These are phyloP conservation scores for Dascillus cervinus DNA, from an alignment of 2,888 invertebrate species.

Conservation along the genomic window DNA sequence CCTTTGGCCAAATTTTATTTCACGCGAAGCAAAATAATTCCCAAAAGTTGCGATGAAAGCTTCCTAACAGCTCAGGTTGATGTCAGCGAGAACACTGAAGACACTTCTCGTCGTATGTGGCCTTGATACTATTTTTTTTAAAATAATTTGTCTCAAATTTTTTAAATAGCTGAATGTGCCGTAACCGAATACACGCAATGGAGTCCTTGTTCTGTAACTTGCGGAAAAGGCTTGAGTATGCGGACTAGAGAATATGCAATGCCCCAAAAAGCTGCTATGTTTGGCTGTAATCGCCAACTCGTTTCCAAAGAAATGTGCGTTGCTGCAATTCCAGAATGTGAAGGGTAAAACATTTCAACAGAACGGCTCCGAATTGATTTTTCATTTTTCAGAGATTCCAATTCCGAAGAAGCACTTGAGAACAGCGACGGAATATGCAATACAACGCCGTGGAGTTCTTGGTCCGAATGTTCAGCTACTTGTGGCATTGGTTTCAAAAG, in stretches of 20 bases:
- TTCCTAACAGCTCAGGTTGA: constrained; percentile 53
- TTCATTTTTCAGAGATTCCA: constrained; percentile 11
- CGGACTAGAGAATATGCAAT: constrained; percentile 63
- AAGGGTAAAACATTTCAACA: constrained; percentile 45
- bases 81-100: constrained; percentile 60
- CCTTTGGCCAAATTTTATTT: constrained; percentile 82
- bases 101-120: constrained; percentile 54
- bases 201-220: constrained; percentile 76
- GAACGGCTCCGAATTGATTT: constrained; percentile 1
- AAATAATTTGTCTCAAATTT: not conserved
- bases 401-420: constrained; percentile 24
- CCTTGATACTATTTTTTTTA: not conserved
- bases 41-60: constrained; percentile 65
- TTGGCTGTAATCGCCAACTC: constrained; percentile 64
- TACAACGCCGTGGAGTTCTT: constrained; percentile 65
- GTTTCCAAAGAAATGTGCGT: constrained; percentile 88
- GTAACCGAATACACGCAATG: constrained; percentile 68
- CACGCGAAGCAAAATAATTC: constrained; percentile 63
- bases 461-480: constrained; percentile 81
- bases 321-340: constrained; percentile 65
- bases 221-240: constrained; percentile 81
- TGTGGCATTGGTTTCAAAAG: constrained; percentile 76
- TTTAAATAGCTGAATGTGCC: constrained; percentile 69
- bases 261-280: constrained; percentile 65
- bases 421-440: constrained; percentile 51